A percentile compares a stretch with the other conserved stretches of the same genome.
Evolutionary conservation across 2,113 vertebrate genomes (phyloP).

Genomic region (Chloroceryle aenea): DNA sequence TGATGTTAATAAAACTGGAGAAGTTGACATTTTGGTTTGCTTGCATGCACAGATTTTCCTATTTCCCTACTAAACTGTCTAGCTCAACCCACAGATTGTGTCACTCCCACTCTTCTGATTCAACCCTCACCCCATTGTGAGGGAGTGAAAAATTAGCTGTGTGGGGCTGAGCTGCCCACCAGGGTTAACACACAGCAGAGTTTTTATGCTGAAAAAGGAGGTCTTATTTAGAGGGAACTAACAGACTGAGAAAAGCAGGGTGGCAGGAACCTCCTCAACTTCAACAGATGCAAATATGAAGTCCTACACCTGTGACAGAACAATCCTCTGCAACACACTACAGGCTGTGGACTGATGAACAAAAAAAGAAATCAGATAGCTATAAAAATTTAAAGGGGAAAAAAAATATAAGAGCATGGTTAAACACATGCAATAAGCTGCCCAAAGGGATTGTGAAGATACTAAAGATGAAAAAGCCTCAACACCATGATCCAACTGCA

Average conservation of each 20-base stretch:
- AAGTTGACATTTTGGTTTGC: neutral
- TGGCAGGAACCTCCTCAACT: neutral
- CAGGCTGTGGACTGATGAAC: neutral
- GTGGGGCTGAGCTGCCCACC: neutral
- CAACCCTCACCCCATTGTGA: neutral
- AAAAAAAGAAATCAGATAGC: neutral
- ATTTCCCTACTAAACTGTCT: neutral
- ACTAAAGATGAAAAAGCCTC: neutral
- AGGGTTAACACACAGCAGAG: neutral
- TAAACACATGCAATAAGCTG: neutral
- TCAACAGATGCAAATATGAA: neutral
- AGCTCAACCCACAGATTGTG: neutral
- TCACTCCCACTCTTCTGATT: neutral
- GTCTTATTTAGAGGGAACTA: neutral
- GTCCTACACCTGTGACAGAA: neutral
- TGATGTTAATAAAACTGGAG: neutral
- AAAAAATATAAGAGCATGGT: neutral
- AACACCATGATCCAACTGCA: neutral
- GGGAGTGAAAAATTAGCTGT: fast-evolving
- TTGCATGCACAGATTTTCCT: fast-evolving
- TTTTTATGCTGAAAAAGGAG: neutral
- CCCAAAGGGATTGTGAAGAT: neutral
- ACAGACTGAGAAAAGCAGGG: neutral
- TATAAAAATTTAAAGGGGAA: neutral
- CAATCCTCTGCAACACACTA: neutral